phyloP scores from a whole-genome alignment of 2,113 vertebrate genomes.

The Chaetodon auriga region DNA sequence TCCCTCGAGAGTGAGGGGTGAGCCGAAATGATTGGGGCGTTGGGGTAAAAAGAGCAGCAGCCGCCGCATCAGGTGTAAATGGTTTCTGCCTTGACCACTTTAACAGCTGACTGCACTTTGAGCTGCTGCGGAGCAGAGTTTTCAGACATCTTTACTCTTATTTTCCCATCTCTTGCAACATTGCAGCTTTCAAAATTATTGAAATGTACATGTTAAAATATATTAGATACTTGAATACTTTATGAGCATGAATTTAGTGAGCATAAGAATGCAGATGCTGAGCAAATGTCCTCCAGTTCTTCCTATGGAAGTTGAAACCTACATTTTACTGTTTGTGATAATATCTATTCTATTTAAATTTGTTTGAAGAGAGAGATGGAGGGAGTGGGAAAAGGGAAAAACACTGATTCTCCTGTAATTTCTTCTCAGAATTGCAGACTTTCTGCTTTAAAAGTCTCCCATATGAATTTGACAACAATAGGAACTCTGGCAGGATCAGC shows the following conservation, averaged over 20 bases:
- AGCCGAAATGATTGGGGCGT: conserved; percentile 23
- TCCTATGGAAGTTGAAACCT: not conserved
- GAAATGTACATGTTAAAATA: too few relatives aligned
- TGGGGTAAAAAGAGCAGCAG: conserved; percentile 21
- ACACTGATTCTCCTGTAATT: not conserved
- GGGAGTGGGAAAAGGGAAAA: not conserved
- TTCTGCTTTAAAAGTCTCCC: not conserved
- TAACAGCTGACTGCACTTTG: conserved; percentile 31
- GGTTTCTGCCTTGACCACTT: conserved; percentile 41
- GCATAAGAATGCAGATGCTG: not conserved
- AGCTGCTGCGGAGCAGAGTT: conserved; percentile 7
- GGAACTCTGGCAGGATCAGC: not conserved
- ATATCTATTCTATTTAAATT: not conserved
- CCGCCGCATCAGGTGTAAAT: conserved; percentile 46
- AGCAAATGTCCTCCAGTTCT: not conserved
- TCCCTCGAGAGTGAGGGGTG: conserved; percentile 20
- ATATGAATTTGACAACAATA: conserved; percentile 19
- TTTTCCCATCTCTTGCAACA: not conserved
- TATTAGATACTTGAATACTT: too few relatives aligned
- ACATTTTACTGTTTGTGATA: not conserved
- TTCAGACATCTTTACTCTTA: not conserved
- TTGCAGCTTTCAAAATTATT: not conserved
- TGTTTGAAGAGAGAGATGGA: not conserved
- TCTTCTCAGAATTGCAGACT: not conserved
- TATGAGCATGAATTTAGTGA: not conserved